Evolutionary conservation across 2,888 invertebrate species (phyloP).

Genomic region (Drymonia ruficornis): DNA sequence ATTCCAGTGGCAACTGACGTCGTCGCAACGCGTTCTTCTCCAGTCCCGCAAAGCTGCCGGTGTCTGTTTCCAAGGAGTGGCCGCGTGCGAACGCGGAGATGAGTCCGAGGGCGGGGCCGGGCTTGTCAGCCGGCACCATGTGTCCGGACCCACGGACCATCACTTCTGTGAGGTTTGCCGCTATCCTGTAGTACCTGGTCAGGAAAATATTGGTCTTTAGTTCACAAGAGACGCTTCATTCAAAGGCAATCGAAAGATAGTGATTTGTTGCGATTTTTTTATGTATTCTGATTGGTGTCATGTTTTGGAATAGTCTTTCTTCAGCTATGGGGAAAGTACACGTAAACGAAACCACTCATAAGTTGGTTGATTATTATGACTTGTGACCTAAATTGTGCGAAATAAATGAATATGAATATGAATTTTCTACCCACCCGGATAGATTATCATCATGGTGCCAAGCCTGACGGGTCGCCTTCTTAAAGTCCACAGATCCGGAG

Average conservation of each 20-base stretch:
- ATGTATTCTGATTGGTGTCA: no score
- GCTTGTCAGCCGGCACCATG: slow-evolving; percentile 49
- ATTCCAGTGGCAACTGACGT: slow-evolving; percentile 52
- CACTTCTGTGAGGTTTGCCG: slow-evolving; percentile 84
- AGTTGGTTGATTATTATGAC: no score
- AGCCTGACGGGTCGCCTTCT: slow-evolving; percentile 63
- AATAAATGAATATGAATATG: no score
- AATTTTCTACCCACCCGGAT: slow-evolving; percentile 81
- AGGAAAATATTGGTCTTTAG: no score
- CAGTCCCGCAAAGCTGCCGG: slow-evolving; percentile 56
- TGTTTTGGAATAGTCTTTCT: no score
- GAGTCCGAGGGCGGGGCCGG: slow-evolving; percentile 84
- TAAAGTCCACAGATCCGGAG: slow-evolving; percentile 76
- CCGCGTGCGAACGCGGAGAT: slow-evolving; percentile 47
- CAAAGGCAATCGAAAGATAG: no score
- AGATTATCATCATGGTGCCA: slow-evolving; percentile 76
- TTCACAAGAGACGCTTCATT: no score
- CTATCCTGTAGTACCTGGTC: slow-evolving; percentile 82
- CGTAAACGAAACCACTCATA: no score
- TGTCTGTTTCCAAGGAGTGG: slow-evolving; percentile 55
- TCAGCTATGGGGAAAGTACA: no score
- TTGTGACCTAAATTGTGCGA: no score
- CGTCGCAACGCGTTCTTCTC: slow-evolving; percentile 61
- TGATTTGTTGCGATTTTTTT: no score
- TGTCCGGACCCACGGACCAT: slow-evolving; percentile 87